Evolutionary conservation across 2,797 vertebrate genomes (phyloP), one percentile per base, ranked within the genome.

Genomic region (Onychomys torridus): DNA sequence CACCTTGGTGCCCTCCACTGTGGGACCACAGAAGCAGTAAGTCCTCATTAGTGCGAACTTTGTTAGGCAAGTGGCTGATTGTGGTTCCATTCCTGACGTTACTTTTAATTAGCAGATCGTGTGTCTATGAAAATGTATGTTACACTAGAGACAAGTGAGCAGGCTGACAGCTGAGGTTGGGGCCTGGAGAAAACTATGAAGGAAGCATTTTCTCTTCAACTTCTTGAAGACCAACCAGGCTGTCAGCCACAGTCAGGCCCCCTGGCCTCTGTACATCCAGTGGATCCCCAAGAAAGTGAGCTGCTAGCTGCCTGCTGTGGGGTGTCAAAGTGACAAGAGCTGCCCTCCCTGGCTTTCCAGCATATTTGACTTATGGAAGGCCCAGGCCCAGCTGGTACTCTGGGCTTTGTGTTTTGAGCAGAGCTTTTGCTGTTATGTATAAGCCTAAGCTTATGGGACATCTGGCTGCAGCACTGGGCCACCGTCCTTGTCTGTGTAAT

Each of bases 51-150:
- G 94, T 94, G 94, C 40, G 71, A 93, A 96, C 96, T 96, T 96
- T 92, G 94, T 96, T 97, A 94, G 96, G 96, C 95, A 97, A 96
- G 94, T 95, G 94, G 96, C 92, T 96, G 87, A 95, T 95, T 92
- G 87, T 13, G 14, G 92, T 96, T 96, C 73, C 93, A 93, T 92
- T 88, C 79, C 86, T 71, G 83, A 91, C 90, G 81, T 97, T 96
- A 92, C 96, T 96, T 97, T 96, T 97, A 96, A 98, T 98, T 97
- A 98, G 96, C 96, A 92, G 96, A 92, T 97, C 17, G 34, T 84
- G 90, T 97, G 85, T 97, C 95, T 95, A 81, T 2, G 59, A 92
- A 93, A 96, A 96, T 96, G 96, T 97, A 96, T 96, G 91, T 94
- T 96, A 93, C 65, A 81, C 86, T 59, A 57, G 89, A 89, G 90